phyloP scores from a whole-genome alignment of 2,113 vertebrate species.

The Sphaerodactylus townsendi region DNA sequence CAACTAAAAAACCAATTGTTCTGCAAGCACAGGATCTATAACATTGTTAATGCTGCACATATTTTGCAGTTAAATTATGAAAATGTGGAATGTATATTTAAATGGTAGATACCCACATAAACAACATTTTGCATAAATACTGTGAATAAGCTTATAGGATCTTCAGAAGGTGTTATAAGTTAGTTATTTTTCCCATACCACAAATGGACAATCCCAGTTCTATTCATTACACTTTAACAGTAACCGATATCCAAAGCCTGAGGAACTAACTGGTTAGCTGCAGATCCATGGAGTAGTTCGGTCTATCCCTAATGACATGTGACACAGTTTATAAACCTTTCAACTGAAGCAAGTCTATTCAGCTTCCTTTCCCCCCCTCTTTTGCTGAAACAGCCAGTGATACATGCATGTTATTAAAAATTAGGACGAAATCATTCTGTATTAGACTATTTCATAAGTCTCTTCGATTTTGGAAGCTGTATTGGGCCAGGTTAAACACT shows the following conservation, averaged over 20 bases:
- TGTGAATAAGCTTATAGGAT: constrained; percentile 66
- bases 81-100: constrained; percentile 78
- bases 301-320: constrained; percentile 49
- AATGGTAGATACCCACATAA: constrained; percentile 67
- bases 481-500: constrained; percentile 82
- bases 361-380: constrained; percentile 68
- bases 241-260: constrained; percentile 61
- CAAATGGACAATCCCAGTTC: constrained; percentile 60
- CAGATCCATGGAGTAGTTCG: constrained; percentile 57
- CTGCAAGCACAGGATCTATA: constrained; percentile 51
- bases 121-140: constrained; percentile 70
- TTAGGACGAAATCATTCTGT: constrained; percentile 81
- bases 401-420: constrained; percentile 91
- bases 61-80: constrained; percentile 68
- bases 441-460: constrained; percentile 93
- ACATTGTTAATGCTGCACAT: constrained; percentile 61
- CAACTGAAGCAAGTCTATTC: constrained; percentile 62
- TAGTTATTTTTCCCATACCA: constrained; percentile 56
- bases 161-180: constrained; percentile 68
- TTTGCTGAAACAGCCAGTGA: constrained; percentile 86
- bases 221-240: constrained; percentile 53
- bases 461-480: constrained; percentile 87
- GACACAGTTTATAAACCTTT: constrained; percentile 58
- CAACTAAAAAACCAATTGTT: constrained; percentile 60
- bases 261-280: constrained; percentile 65